Conservation (phyloP, 2,797 vertebrate genomes). For the Columba guinea region DNA sequence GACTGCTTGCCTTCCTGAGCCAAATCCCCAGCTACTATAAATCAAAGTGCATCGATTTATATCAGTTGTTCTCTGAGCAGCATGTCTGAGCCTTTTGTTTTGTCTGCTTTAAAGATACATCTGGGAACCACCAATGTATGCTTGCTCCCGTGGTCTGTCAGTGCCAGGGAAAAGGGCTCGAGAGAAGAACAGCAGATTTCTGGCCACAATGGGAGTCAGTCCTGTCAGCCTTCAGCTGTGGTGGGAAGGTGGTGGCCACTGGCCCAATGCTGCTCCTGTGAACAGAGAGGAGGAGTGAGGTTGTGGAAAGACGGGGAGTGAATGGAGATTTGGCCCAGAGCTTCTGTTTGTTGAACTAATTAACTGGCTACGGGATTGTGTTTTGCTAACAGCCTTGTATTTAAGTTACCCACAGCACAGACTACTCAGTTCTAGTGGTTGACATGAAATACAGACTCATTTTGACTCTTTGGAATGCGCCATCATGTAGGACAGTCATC, state of each 20-base stretch:
- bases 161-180: background rate
- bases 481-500: background rate
- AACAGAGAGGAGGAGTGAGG: background rate
- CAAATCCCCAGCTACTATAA: background rate
- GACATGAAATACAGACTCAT: background rate
- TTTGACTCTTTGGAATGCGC: background rate
- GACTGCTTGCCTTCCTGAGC: background rate
- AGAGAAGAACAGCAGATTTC: background rate
- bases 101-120: background rate
- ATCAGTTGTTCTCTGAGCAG: background rate
- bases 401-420: background rate
- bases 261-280: background rate
- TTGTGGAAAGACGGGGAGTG: background rate
- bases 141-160: background rate
- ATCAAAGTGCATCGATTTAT: background rate
- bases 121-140: background rate
- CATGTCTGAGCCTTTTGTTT: background rate
- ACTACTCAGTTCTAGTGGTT: background rate
- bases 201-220: fast-evolving
- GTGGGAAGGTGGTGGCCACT: background rate
- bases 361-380: background rate
- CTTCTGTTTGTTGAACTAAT: background rate
- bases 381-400: background rate
- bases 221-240: background rate
- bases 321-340: background rate